Conservation (phyloP, 1,140 invertebrate genomes). For the Brachystomella parvula region DNA sequence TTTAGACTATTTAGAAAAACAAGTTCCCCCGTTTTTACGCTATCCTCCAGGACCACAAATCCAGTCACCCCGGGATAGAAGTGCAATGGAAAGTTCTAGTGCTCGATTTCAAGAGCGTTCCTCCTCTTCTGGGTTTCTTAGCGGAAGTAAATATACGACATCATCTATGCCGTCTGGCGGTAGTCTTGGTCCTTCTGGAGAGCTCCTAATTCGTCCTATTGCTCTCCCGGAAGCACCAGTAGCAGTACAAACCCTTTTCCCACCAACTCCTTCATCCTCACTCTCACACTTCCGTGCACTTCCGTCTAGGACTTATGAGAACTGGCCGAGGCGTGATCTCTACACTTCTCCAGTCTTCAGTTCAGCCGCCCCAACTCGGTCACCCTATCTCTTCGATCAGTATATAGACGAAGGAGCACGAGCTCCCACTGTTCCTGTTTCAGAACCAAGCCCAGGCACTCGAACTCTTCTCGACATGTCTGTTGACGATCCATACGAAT, state of each 20-base stretch:
- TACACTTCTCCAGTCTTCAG: conserved; percentile 27
- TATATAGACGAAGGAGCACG: background rate
- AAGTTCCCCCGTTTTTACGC: conserved; percentile 36
- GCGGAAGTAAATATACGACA: conserved; percentile 36
- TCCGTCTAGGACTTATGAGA: conserved; percentile 36
- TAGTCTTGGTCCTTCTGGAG: conserved; percentile 22
- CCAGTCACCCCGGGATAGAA: conserved; percentile 2
- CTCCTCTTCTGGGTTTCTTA: conserved; percentile 36
- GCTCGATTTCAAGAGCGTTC: conserved; percentile 30
- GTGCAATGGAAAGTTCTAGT: background rate
- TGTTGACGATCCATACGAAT: conserved; percentile 92
- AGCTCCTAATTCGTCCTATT: conserved; percentile 36
- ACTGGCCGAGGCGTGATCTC: conserved; percentile 33
- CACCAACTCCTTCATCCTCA: conserved; percentile 11
- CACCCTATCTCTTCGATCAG: conserved; percentile 34
- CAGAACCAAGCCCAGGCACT: conserved; percentile 36
- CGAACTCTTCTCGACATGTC: conserved; percentile 59
- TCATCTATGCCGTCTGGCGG: conserved; percentile 25
- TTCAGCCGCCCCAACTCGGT: conserved; percentile 24
- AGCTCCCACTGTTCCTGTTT: conserved; percentile 27
- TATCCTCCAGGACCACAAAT: conserved; percentile 11
- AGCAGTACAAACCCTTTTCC: conserved; percentile 17
- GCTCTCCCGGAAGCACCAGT: conserved; percentile 30
- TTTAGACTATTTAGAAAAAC: conserved; percentile 37
- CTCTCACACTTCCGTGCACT: conserved; percentile 19